Evolutionary conservation across 2,888 invertebrate species (phyloP).

Genomic region (Pristionchus fissidentatus): DNA sequence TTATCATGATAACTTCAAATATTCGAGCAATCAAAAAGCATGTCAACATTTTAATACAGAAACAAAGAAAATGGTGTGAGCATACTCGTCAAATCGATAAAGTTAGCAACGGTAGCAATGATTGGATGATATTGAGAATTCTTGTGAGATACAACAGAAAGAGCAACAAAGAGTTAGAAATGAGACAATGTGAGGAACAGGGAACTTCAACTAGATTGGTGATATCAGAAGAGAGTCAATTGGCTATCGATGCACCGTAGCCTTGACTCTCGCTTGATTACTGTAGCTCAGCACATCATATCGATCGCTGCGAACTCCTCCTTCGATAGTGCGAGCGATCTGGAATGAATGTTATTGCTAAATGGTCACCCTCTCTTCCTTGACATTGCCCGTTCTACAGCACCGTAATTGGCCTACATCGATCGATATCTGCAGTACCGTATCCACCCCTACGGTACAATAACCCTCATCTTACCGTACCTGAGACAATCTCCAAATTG

Average conservation of each 20-base stretch:
- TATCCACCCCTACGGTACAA: neutral
- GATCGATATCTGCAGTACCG: no score
- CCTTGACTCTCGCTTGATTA: neutral
- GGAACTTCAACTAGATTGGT: no score
- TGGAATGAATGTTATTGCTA: neutral
- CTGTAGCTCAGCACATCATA: conserved; percentile 36
- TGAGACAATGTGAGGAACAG: neutral
- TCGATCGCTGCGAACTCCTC: conserved; percentile 27
- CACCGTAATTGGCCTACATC: no score
- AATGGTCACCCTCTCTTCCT: no score
- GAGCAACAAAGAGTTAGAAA: conserved; percentile 12
- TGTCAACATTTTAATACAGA: neutral
- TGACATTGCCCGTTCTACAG: no score
- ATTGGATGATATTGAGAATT: no score
- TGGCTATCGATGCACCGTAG: neutral
- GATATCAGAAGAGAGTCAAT: neutral
- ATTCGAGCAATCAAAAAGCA: neutral
- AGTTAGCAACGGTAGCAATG: conserved; percentile 18
- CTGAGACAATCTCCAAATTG: conserved; percentile 41
- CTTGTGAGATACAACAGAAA: conserved; percentile 6
- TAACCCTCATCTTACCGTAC: neutral
- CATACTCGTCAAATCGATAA: neutral
- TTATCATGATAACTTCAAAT: no score
- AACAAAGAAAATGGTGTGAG: neutral
- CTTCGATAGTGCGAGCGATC: conserved; percentile 31